A percentile compares a stretch with the other conserved stretches of the same genome.
These are phyloP conservation scores for Poliocrania exsul DNA, from an alignment of 2,797 vertebrate genomes.

Conservation along the genomic window DNA sequence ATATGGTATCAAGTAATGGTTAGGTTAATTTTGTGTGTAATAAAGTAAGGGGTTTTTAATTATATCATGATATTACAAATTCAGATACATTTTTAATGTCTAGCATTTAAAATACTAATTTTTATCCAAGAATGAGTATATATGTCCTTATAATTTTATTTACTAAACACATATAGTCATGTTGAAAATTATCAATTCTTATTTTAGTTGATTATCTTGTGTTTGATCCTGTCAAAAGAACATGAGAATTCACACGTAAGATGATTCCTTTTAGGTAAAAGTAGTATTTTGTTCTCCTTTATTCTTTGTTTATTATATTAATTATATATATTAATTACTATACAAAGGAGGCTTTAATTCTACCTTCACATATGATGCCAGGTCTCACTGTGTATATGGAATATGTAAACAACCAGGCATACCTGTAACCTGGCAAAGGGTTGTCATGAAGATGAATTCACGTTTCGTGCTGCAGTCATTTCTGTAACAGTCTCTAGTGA, in stretches of 20 bases:
- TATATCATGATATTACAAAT: not conserved
- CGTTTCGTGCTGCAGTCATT: constrained; percentile 38
- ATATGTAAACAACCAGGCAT: not conserved
- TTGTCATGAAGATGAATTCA: not conserved
- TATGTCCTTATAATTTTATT: not conserved
- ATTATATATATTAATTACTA: not conserved
- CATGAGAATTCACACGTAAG: not conserved
- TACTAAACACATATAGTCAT: not conserved
- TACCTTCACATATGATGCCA: not conserved
- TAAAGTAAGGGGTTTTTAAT: not conserved
- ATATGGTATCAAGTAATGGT: not conserved
- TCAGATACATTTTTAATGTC: not conserved
- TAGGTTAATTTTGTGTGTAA: not conserved
- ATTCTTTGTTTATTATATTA: not conserved
- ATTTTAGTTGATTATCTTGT: not conserved
- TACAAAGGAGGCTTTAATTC: not conserved
- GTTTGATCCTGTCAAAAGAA: not conserved
- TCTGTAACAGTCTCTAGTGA: constrained; percentile 27
- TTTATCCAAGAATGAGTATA: not conserved
- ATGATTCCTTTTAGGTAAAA: not conserved
- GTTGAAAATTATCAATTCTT: not conserved
- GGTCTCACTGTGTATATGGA: not conserved
- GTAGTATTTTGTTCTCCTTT: not conserved
- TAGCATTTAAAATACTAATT: not conserved
- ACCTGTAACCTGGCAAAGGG: constrained; percentile 36